phyloP scores from a whole-genome alignment of 2,113 vertebrate species.

The Oncorhynchus gorbuscha region DNA sequence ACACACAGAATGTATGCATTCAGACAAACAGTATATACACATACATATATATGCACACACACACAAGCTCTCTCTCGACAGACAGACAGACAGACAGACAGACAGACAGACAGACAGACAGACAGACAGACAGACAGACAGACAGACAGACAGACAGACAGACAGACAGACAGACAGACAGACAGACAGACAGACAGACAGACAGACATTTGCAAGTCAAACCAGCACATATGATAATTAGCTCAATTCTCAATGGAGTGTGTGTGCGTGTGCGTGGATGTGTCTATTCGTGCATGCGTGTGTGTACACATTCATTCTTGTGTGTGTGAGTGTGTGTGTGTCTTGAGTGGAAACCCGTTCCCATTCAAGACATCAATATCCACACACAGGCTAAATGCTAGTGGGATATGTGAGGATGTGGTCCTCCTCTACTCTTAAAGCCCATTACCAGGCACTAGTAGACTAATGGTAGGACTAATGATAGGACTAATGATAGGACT shows the following conservation, averaged over 20 bases:
- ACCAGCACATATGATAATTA: conserved; percentile 13
- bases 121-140: too few species aligned
- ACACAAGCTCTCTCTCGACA: not conserved
- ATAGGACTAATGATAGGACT: not conserved
- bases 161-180: too few species aligned
- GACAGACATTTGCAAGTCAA: conserved; percentile 11
- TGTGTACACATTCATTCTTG: not conserved
- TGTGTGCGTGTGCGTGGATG: not conserved
- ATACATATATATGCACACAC: conserved; percentile 1
- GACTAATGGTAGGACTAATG: not conserved
- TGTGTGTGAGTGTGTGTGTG: not conserved
- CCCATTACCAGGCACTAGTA: conserved; percentile 71
- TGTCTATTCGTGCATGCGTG: not conserved
- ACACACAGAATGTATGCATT: too few species aligned
- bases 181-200: not conserved
- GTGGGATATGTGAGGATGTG: conserved; percentile 63
- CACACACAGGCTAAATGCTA: conserved; percentile 48
- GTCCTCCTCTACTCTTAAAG: conserved; percentile 47
- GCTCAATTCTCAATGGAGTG: not conserved
- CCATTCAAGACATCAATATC: conserved; percentile 67
- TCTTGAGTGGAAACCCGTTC: conserved; percentile 1
- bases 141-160: too few species aligned
- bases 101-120: too few species aligned
- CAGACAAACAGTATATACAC: not conserved
- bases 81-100: too few species aligned